These are phyloP conservation scores for Calephelis perditalis DNA, from an alignment of 2,888 invertebrate species.

Conservation along the genomic window DNA sequence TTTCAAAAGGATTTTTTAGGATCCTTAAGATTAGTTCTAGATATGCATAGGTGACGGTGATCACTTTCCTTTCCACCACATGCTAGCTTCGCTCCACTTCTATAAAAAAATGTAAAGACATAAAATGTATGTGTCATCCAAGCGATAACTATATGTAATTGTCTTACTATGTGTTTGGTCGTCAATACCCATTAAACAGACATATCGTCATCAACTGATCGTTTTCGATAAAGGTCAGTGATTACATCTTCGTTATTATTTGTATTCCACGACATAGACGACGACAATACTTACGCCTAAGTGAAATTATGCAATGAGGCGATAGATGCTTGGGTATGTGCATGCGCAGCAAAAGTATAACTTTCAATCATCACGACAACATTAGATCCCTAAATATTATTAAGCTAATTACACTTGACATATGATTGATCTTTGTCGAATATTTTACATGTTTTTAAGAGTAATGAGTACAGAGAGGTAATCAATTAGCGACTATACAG, in stretches of 20 bases:
- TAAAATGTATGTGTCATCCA: no score
- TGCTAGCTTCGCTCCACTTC: background rate
- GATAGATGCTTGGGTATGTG: background rate
- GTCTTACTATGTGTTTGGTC: background rate
- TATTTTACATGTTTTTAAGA: background rate
- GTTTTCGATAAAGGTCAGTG: background rate
- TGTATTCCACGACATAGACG: background rate
- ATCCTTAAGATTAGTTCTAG: no score
- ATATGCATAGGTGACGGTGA: no score
- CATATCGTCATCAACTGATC: background rate
- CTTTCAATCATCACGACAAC: slow-evolving; percentile 4
- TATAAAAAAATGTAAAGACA: background rate
- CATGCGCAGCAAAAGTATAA: background rate
- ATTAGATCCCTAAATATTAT: background rate
- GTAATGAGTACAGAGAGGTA: no score
- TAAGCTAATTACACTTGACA: background rate
- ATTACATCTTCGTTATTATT: background rate
- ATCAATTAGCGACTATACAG: no score
- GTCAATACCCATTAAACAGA: background rate
- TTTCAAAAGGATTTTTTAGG: no score
- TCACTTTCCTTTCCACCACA: no score
- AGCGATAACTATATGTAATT: no score
- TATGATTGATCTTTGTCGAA: slow-evolving; percentile 2
- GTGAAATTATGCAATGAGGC: slow-evolving; percentile 9
- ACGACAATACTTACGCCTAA: background rate